Evolutionary conservation across 2,797 vertebrate species (phyloP).

Genomic region (Eospalax fontanierii): DNA sequence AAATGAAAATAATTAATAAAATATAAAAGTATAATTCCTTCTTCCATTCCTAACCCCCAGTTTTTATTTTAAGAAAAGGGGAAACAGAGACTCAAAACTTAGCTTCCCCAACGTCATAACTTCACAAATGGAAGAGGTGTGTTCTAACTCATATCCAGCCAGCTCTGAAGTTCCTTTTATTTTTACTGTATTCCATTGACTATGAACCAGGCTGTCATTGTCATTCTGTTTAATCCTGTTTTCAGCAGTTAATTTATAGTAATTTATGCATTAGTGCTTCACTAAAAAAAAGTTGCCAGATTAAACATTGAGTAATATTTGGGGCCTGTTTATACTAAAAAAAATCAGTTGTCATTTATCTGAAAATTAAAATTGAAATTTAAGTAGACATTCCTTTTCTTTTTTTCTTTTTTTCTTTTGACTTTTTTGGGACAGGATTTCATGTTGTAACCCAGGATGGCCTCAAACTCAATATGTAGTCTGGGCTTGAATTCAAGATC

Average conservation of each 20-base stretch:
- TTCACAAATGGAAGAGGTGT: not conserved
- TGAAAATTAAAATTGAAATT: conserved; percentile 69
- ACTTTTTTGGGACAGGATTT: not conserved
- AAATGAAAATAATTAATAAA: too few species aligned
- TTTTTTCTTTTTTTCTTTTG: not conserved
- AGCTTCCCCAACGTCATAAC: conserved; percentile 7
- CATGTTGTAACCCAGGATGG: not conserved
- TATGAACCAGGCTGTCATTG: not conserved
- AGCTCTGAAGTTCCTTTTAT: conserved; percentile 30
- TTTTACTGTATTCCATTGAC: not conserved
- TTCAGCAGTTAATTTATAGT: conserved; percentile 38
- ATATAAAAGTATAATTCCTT: not conserved
- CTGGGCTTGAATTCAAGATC: not conserved
- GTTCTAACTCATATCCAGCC: conserved; percentile 18
- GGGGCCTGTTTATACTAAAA: conserved; percentile 15
- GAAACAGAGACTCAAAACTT: conserved; percentile 39
- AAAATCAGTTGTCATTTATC: conserved; percentile 22
- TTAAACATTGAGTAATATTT: conserved; percentile 55
- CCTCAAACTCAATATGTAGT: not conserved
- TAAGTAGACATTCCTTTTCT: not conserved
- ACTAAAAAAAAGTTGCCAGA: conserved; percentile 56
- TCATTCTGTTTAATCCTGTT: conserved; percentile 55
- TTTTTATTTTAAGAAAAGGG: not conserved
- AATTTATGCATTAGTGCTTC: conserved; percentile 41
- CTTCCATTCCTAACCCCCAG: not conserved